A percentile compares a stretch with the other conserved stretches of the same genome.
These are phyloP conservation scores for Noctua fimbriata DNA, from an alignment of 2,888 invertebrate genomes.

Conservation along the genomic window DNA sequence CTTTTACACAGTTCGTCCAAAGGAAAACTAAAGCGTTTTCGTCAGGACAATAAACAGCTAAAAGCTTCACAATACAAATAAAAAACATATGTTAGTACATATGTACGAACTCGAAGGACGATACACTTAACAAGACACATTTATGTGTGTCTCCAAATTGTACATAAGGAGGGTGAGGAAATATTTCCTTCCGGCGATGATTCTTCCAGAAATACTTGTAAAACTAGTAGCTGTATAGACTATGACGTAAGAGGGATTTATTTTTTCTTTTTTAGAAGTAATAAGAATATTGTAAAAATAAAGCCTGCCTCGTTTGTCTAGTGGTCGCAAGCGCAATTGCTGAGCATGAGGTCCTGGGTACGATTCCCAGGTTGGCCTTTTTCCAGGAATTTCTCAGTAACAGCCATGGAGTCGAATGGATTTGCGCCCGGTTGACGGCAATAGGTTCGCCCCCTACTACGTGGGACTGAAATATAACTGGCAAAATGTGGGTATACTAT, in stretches of 20 bases:
- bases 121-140: conserved; percentile 30
- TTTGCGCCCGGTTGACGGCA: too few species aligned
- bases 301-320: too few species aligned
- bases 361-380: too few species aligned
- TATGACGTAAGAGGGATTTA: conserved; percentile 29
- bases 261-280: conserved; percentile 27
- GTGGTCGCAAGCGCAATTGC: too few species aligned
- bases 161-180: conserved; percentile 39
- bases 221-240: conserved; percentile 13
- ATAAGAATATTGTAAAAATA: not conserved
- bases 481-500: too few species aligned
- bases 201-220: conserved; percentile 39
- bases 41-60: conserved; percentile 32
- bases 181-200: conserved; percentile 52
- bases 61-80: conserved; percentile 32
- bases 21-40: conserved; percentile 50
- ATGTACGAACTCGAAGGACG: conserved; percentile 12
- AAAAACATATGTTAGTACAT: conserved; percentile 11
- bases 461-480: too few species aligned
- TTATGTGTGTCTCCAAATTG: conserved; percentile 45
- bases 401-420: too few species aligned
- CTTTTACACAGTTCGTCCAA: conserved; percentile 45
- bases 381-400: too few species aligned
- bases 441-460: too few species aligned
- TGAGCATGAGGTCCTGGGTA: too few species aligned